Percentiles rank a stretch among this genome's conserved stretches.
These are phyloP conservation scores for Diadophis punctatus DNA, from an alignment of 2,113 vertebrate species.

Conservation along the genomic window DNA sequence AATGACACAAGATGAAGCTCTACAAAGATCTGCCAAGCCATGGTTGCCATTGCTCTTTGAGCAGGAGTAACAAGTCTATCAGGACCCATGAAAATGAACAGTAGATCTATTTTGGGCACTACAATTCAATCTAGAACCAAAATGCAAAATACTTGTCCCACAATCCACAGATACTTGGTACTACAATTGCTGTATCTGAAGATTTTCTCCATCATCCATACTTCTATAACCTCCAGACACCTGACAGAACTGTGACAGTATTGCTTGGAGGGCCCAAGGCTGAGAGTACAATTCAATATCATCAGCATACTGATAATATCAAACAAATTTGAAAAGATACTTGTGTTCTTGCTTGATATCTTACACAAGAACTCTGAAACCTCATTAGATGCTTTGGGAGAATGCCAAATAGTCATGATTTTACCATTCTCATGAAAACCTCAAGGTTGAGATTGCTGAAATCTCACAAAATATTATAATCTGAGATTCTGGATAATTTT, in stretches of 20 bases:
- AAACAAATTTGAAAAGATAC: neutral
- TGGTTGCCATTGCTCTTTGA: neutral
- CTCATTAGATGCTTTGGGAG: neutral
- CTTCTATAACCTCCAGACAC: neutral
- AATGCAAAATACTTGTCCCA: neutral
- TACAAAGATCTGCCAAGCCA: neutral
- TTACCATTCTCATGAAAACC: neutral
- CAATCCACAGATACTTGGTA: neutral
- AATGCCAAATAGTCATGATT: neutral
- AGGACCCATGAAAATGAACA: neutral
- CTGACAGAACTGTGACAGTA: neutral
- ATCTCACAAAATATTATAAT: neutral
- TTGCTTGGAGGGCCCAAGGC: neutral
- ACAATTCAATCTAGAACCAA: neutral
- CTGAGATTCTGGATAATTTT: neutral
- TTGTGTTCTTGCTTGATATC: neutral
- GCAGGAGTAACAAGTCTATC: neutral
- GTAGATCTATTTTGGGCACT: neutral
- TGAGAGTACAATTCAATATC: neutral
- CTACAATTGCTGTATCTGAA: neutral
- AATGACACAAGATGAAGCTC: neutral
- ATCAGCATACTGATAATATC: neutral
- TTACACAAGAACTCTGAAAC: neutral
- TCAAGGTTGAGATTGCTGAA: neutral
- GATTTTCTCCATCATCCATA: neutral